Conservation (phyloP, 2,888 invertebrate species). For the Mythimna albipuncta region DNA sequence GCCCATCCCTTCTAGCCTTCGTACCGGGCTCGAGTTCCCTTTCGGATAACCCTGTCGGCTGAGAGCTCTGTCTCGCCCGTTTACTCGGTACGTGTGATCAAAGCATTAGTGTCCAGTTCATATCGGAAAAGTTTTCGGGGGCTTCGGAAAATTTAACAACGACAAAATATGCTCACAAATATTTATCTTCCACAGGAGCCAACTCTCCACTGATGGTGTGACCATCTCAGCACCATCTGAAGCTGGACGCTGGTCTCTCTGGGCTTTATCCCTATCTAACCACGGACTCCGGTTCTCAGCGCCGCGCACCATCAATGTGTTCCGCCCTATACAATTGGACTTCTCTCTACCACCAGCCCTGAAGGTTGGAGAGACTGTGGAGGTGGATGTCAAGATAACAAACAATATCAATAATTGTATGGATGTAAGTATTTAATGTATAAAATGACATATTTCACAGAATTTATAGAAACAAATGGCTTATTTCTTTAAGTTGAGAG, state of each 20-base stretch:
- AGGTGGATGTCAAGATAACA: conserved; percentile 93
- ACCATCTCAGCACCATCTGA: conserved; percentile 91
- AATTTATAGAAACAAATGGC: neutral
- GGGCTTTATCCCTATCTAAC: conserved; percentile 91
- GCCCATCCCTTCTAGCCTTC: no score
- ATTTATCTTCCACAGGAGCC: conserved; percentile 81
- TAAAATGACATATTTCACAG: neutral
- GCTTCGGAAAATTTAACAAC: neutral
- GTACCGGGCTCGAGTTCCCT: no score
- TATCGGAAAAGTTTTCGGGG: no score
- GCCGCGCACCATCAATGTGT: conserved; percentile 91
- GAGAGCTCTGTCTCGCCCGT: no score
- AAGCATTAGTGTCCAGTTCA: no score
- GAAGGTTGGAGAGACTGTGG: conserved; percentile 92
- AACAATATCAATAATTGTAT: conserved; percentile 93
- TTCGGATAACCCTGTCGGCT: no score
- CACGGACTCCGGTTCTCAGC: conserved; percentile 90
- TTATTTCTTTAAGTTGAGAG: no score
- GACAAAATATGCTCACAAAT: neutral
- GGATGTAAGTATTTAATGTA: conserved; percentile 90
- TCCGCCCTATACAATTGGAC: conserved; percentile 92
- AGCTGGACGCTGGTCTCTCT: conserved; percentile 92
- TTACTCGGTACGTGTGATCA: no score
- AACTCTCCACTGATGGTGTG: conserved; percentile 91
- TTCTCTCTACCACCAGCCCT: conserved; percentile 91